Conservation (phyloP, 2,113 vertebrate genomes). For the Malurus melanocephalus region DNA sequence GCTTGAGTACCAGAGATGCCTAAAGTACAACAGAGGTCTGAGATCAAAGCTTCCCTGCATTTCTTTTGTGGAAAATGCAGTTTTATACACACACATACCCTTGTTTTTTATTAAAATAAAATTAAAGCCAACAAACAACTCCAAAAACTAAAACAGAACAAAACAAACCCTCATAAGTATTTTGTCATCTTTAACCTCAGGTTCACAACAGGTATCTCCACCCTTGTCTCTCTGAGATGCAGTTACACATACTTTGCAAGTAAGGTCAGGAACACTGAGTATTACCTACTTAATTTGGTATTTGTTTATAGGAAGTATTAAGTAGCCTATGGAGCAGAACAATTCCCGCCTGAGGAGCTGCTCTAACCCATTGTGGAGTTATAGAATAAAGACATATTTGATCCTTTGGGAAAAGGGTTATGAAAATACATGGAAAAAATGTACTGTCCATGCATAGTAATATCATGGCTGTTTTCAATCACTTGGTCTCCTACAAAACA, state of each 20-base stretch:
- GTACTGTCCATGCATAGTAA: slow-evolving; percentile 1
- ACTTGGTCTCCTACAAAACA: slow-evolving; percentile 28
- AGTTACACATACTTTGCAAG: not conserved
- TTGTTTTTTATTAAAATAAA: not conserved
- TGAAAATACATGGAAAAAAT: slow-evolving; percentile 62
- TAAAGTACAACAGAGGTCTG: not conserved
- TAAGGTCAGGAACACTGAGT: not conserved
- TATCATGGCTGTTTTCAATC: slow-evolving; percentile 59
- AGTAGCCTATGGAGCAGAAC: slow-evolving; percentile 41
- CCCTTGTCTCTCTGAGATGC: not conserved
- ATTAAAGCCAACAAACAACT: not conserved
- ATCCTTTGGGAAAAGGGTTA: slow-evolving; percentile 50
- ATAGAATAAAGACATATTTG: slow-evolving; percentile 37
- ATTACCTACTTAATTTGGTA: slow-evolving; percentile 21
- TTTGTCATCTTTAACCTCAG: not conserved
- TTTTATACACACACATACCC: not conserved
- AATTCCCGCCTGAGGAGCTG: not conserved
- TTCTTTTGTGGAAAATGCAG: not conserved
- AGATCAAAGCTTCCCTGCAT: not conserved
- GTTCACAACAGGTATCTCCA: not conserved
- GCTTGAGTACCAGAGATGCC: not conserved
- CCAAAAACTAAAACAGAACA: not conserved
- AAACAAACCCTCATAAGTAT: not conserved
- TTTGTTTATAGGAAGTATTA: slow-evolving; percentile 34
- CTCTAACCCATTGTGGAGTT: slow-evolving; percentile 42